Evolutionary conservation across 2,113 vertebrate genomes (phyloP), one percentile per base, ranked within the genome.

Genomic region (Antennarius striatus): DNA sequence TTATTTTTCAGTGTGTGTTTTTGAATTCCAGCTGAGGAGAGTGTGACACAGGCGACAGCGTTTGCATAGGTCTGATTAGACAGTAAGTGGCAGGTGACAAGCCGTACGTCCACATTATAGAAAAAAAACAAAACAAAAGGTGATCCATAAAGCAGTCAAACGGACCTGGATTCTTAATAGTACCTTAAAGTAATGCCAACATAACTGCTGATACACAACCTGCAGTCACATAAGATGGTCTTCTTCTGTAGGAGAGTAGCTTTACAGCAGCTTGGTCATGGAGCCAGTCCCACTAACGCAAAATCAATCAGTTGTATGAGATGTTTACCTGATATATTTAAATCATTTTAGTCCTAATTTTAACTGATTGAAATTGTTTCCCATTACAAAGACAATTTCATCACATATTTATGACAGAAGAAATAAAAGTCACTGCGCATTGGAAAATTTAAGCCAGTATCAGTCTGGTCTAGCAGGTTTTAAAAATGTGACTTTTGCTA

Each of bases 51-150:
- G 65, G 65, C 56, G 72, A 53, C 83, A 67, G 73, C 49, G 66
- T 88, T 92, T 92, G 88, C 90, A 91, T 90, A 92, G 86, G 79
- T 90, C 49, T 65, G 59, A 76, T 71, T 56, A 60, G 43, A 76
- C 63, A 51, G 69, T 79, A 70, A 66, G 75, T 77, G 73, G 60
- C 71, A 81, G 56, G 61, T 68, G 63, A 50, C 56, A 7, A 63
- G 36, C 53, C 62, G 49, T n/a, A 32, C 58, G 68, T 73, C 43
- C 49, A 63, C 51, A 45, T 77, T 60, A 56, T 47, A 32, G 16
- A 52, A 30, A 30, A 66, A 66, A 63, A 12, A 36, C 32, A 36
- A 36, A 36, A 36, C 4, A 36, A 36, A 4, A 36, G 32, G 7
- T 36, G 2, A 36, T 36, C 32, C 45, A 32, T 14, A 9, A 43